Evolutionary conservation across 37 sponge, comb jelly and placozoan species (phyloP).

Genomic region (Amphimedon queenslandica): DNA sequence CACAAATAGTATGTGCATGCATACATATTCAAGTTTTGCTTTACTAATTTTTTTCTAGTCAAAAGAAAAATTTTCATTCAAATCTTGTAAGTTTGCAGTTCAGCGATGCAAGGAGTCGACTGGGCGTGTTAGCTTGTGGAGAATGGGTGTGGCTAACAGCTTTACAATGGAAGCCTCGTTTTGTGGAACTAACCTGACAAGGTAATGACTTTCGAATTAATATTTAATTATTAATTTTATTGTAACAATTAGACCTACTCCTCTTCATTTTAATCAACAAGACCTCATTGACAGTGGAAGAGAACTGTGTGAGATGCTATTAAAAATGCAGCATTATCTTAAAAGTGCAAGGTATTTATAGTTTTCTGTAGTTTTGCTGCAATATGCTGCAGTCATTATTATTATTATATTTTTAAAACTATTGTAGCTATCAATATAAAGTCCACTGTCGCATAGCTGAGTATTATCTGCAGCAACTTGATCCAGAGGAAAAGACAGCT

Average conservation of each 20-base stretch:
- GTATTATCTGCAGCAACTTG: background rate
- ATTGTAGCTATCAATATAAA: constrained; percentile 33
- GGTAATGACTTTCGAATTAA: constrained; percentile 4
- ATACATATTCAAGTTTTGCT: background rate
- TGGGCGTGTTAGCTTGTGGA: constrained; percentile 80
- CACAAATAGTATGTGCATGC: constrained; percentile 27
- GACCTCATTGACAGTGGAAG: constrained; percentile 21
- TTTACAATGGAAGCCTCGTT: constrained; percentile 90
- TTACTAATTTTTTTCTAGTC: constrained; percentile 9
- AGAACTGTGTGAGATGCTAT: constrained; percentile 24
- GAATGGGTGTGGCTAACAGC: constrained; percentile 74
- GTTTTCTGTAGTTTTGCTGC: background rate
- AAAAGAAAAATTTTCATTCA: constrained; percentile 44
- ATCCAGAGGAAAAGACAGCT: background rate
- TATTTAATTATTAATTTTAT: too few species aligned
- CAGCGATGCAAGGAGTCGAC: constrained; percentile 81
- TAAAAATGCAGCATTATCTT: constrained; percentile 3
- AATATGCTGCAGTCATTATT: background rate
- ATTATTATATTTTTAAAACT: background rate
- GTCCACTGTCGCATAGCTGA: constrained; percentile 30
- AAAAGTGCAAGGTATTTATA: constrained; percentile 29
- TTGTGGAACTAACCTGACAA: constrained; percentile 75
- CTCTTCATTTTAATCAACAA: constrained; percentile 21
- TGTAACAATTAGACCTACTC: constrained; percentile 10
- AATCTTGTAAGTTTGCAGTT: constrained; percentile 73